Percentiles rank a stretch among this genome's conserved stretches.
phyloP scores from a whole-genome alignment of 2,113 vertebrate genomes.

The Apodemus sylvaticus region DNA sequence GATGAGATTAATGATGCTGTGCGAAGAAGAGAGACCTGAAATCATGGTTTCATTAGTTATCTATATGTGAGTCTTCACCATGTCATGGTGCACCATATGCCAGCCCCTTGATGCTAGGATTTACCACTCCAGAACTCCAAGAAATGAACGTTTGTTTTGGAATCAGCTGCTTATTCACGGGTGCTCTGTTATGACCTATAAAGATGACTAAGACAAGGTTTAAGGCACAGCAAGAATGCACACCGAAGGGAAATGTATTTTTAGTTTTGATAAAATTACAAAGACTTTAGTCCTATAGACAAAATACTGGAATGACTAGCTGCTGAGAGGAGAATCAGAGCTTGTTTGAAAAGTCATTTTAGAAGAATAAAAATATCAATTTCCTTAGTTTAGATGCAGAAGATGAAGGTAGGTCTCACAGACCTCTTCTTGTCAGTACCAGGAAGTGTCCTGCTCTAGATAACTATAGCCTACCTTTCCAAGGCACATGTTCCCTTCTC shows the following conservation, averaged over 20 bases:
- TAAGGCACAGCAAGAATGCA: not conserved
- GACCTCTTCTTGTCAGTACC: not conserved
- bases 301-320: not conserved
- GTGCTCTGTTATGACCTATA: not conserved
- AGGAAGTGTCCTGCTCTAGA: not conserved
- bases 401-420: not conserved
- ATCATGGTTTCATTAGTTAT: not conserved
- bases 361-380: not conserved
- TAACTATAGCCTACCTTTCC: not conserved
- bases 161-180: not conserved
- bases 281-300: not conserved
- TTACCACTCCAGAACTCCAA: not conserved
- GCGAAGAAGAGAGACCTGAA: not conserved
- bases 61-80: not conserved
- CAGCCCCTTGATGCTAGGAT: not conserved
- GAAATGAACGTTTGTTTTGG: not conserved
- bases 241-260: not conserved
- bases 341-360: not conserved
- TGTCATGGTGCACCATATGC: not conserved
- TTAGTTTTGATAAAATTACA: not conserved
- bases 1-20: not conserved
- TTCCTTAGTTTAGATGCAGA: not conserved
- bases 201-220: not conserved
- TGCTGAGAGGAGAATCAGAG: not conserved
- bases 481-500: not conserved